phyloP scores from a whole-genome alignment of 2,888 invertebrate genomes.

The Trichacis sp. region DNA sequence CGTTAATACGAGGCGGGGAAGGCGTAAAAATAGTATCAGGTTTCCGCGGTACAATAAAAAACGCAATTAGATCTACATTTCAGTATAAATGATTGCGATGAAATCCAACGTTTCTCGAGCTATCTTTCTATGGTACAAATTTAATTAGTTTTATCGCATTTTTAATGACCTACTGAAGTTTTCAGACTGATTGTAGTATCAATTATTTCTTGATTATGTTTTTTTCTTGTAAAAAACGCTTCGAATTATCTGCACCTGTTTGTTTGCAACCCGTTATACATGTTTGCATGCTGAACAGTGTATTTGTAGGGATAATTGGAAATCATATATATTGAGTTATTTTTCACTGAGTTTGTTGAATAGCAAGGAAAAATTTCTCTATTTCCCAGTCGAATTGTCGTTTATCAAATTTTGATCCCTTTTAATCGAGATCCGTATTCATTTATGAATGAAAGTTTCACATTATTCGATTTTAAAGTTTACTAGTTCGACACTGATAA shows the following conservation, averaged over 20 bases:
- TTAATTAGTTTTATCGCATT: not conserved
- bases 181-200: not conserved
- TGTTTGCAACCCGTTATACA: conserved; percentile 1
- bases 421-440: too few relatives aligned
- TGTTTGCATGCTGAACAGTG: not conserved
- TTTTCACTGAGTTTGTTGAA: too few relatives aligned
- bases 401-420: conserved; percentile 1
- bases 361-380: too few relatives aligned
- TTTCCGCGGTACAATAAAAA: not conserved
- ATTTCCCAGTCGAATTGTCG: too few relatives aligned
- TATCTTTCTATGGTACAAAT: not conserved
- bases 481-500: too few relatives aligned
- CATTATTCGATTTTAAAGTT: too few relatives aligned
- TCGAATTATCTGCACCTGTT: conserved; percentile 2
- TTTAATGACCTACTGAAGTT: not conserved
- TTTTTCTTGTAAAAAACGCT: not conserved
- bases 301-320: not conserved
- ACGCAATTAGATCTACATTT: not conserved
- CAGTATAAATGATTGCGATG: not conserved
- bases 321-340: too few relatives aligned
- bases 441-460: too few relatives aligned
- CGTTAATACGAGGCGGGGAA: not conserved
- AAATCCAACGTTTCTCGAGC: not conserved
- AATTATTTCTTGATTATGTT: not conserved
- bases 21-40: not conserved